Conservation (phyloP, 1,140 invertebrate genomes). For the Heliconius nattereri region DNA sequence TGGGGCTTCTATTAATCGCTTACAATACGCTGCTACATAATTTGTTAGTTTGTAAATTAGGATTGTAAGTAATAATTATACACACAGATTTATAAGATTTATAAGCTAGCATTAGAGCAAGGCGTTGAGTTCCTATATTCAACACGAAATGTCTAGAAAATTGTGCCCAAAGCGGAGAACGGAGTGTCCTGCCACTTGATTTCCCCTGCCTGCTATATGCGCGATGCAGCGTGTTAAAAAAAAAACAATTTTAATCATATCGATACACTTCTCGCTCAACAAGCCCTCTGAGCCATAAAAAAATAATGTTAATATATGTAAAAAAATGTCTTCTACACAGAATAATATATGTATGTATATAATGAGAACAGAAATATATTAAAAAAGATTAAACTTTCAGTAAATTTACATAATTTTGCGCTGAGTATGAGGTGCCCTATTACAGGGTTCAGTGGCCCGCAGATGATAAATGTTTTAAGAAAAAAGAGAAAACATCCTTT, state of each 20-base stretch:
- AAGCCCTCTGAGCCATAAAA: background rate
- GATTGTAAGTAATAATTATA: background rate
- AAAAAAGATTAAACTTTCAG: constrained; percentile 43
- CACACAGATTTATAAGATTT: no score
- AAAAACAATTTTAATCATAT: background rate
- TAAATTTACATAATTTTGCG: constrained; percentile 43
- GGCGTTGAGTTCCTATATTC: background rate
- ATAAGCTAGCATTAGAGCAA: no score
- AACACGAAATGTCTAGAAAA: background rate
- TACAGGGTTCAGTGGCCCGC: constrained; percentile 43
- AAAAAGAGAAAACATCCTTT: constrained; percentile 38
- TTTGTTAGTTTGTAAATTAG: background rate
- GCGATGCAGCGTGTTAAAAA: background rate
- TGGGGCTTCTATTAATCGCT: constrained; percentile 29
- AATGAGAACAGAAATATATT: constrained; percentile 33
- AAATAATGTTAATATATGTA: background rate
- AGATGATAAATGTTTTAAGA: constrained; percentile 43
- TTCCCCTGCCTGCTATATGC: background rate
- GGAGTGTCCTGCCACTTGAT: background rate
- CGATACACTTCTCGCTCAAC: background rate
- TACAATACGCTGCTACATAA: background rate
- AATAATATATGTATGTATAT: background rate
- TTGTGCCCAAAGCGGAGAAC: no score
- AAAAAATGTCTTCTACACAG: background rate
- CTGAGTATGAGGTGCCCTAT: constrained; percentile 39